phyloP scores from a whole-genome alignment of 1,140 invertebrate genomes.

The Chelonus insularis region DNA sequence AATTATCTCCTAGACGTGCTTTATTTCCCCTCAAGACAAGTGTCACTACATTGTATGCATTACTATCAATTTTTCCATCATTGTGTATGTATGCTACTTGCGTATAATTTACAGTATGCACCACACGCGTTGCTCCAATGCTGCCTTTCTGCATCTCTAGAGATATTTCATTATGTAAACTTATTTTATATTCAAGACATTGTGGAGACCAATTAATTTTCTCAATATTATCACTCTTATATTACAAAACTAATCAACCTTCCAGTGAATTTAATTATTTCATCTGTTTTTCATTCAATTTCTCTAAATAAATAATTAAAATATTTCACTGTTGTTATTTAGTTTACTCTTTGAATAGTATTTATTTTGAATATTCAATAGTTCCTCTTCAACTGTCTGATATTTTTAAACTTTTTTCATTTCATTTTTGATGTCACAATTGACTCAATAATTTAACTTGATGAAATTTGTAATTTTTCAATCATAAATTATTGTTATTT shows the following conservation, averaged over 20 bases:
- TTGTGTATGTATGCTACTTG: not conserved
- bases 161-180: not conserved
- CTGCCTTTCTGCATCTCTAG: not conserved
- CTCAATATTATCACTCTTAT: not conserved
- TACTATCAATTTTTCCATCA: not conserved
- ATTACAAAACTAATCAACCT: not conserved
- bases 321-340: no score
- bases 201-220: not conserved
- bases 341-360: no score
- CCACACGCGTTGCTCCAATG: not conserved
- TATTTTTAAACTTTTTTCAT: no score
- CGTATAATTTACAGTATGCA: not conserved
- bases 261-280: not conserved
- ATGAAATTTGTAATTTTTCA: no score
- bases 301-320: no score
- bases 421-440: no score
- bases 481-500: no score
- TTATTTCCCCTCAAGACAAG: not conserved
- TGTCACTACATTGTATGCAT: not conserved
- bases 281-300: not conserved
- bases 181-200: constrained; percentile 5
- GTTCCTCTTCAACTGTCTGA: no score
- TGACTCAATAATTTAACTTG: no score
- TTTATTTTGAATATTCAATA: no score
- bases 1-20: constrained; percentile 4